These are phyloP conservation scores for Ailuropoda melanoleuca DNA, from an alignment of 2,113 vertebrate species.

Conservation along the genomic window DNA sequence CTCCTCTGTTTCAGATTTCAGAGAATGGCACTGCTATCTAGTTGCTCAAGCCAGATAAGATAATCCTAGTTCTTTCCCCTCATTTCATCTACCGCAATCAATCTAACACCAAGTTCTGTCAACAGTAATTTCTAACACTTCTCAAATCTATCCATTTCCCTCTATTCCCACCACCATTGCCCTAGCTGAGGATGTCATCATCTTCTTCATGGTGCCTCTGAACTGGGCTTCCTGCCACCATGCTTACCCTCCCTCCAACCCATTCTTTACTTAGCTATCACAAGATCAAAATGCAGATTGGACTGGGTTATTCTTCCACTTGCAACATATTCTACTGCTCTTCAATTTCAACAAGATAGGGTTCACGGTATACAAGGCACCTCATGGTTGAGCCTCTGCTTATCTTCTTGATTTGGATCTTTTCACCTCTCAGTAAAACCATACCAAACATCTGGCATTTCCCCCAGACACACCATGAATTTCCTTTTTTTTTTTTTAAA, in stretches of 20 bases:
- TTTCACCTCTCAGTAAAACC: not conserved
- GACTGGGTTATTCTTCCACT: not conserved
- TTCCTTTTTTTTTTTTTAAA: no score
- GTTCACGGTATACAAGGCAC: not conserved
- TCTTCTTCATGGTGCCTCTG: not conserved
- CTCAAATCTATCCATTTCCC: not conserved
- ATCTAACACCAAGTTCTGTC: not conserved
- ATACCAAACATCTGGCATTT: constrained; percentile 2
- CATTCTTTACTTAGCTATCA: not conserved
- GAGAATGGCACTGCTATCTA: not conserved
- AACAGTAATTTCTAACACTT: not conserved
- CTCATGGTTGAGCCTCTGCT: not conserved
- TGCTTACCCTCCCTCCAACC: not conserved
- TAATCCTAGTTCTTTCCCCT: not conserved
- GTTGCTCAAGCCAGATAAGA: not conserved
- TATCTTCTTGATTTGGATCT: not conserved
- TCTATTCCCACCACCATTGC: not conserved
- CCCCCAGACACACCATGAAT: not conserved
- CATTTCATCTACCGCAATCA: not conserved
- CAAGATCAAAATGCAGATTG: not conserved
- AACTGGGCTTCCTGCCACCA: not conserved
- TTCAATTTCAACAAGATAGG: not conserved
- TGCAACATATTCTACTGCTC: not conserved
- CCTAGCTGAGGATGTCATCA: not conserved
- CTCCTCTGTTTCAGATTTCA: not conserved